Evolutionary conservation across 2,888 invertebrate genomes (phyloP).

Genomic region (Abscondita cerata): DNA sequence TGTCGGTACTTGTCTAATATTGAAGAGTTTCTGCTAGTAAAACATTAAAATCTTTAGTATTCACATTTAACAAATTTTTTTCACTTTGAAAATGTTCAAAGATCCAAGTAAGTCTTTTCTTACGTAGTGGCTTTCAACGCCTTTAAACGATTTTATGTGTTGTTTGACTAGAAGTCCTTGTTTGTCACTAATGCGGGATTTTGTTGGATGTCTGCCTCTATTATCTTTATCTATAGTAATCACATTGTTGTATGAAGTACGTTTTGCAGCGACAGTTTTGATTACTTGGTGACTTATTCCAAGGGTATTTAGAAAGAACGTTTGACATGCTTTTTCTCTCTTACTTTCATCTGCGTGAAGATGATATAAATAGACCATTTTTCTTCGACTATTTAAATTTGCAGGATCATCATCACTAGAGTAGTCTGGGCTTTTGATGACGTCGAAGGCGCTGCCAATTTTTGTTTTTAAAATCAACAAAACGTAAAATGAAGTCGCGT

Average conservation of each 20-base stretch:
- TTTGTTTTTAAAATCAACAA: too few relatives aligned
- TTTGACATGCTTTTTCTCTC: slow-evolving; percentile 13
- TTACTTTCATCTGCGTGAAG: not conserved
- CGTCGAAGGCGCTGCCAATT: too few relatives aligned
- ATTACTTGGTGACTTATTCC: slow-evolving; percentile 4
- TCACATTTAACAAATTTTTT: too few relatives aligned
- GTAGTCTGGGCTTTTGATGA: too few relatives aligned
- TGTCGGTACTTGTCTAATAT: too few relatives aligned
- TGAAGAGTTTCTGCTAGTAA: too few relatives aligned
- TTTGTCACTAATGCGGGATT: not conserved
- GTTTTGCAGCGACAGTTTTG: not conserved
- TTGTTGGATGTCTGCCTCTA: not conserved
- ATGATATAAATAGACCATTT: slow-evolving; percentile 3
- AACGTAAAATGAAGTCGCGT: too few relatives aligned
- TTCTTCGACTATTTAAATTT: slow-evolving; percentile 4
- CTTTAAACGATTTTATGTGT: slow-evolving; percentile 6
- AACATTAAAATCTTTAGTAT: too few relatives aligned
- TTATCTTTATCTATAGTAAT: slow-evolving; percentile 6
- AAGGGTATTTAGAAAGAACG: slow-evolving; percentile 7
- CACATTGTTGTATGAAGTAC: not conserved
- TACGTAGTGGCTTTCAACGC: not conserved
- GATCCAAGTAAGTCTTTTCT: slow-evolving; percentile 1
- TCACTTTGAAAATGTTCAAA: not conserved
- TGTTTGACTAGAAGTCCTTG: not conserved
- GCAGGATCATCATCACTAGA: too few relatives aligned